phyloP scores from a whole-genome alignment of 2,797 vertebrate species.

The Arnoldichthys spilopterus region DNA sequence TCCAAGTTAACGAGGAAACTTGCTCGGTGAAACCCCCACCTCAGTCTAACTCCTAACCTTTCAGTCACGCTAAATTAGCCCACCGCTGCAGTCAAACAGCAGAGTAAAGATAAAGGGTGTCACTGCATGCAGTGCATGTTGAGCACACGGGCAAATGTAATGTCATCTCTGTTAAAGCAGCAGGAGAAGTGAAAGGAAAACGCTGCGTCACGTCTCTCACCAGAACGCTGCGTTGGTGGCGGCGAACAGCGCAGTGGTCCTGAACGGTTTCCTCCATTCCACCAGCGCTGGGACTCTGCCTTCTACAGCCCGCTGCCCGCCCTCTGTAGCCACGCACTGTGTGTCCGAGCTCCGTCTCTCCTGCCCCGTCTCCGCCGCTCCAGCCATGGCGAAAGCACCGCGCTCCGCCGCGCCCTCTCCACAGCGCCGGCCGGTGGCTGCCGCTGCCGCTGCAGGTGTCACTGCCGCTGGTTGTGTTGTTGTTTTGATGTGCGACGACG shows the following conservation, averaged over 20 bases:
- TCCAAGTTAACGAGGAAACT: neutral
- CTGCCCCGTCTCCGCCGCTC: conserved; percentile 42
- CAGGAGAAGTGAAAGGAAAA: conserved; percentile 7
- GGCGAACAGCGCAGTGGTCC: conserved; percentile 79
- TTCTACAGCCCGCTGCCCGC: neutral
- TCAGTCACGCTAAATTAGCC: neutral
- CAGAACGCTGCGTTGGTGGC: conserved; percentile 86
- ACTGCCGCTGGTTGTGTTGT: neutral
- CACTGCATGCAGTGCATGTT: neutral
- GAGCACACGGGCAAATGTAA: neutral
- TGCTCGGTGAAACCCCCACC: neutral
- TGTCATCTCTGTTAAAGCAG: neutral
- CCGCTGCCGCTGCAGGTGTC: neutral
- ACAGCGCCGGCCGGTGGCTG: neutral
- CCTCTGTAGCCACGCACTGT: conserved; percentile 4
- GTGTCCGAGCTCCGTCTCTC: conserved; percentile 3
- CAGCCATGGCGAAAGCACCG: conserved; percentile 56
- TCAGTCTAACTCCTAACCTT: neutral
- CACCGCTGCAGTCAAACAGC: neutral
- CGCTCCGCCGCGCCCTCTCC: conserved; percentile 54
- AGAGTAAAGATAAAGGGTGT: neutral
- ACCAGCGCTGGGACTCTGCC: conserved; percentile 69
- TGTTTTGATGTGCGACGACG: neutral
- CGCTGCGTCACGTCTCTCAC: conserved; percentile 82
- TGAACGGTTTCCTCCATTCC: conserved; percentile 83